Percentiles rank a stretch among this genome's conserved stretches.
Evolutionary conservation across 2,888 invertebrate genomes (phyloP).

Genomic region (Latheticus oryzae): DNA sequence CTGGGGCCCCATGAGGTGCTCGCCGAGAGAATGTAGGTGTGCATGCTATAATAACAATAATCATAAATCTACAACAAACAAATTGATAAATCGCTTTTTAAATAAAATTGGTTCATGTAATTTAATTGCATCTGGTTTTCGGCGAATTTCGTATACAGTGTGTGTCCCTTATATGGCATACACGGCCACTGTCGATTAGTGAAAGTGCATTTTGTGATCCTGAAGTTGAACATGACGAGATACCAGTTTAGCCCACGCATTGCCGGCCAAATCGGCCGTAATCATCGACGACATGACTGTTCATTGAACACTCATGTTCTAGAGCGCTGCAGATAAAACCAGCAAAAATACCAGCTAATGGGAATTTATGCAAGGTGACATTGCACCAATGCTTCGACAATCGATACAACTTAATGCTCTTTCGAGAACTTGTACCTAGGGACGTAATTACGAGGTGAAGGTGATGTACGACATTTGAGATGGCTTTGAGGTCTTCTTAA

Average conservation of each 20-base stretch:
- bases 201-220: conserved; percentile 35
- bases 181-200: conserved; percentile 30
- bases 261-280: conserved; percentile 55
- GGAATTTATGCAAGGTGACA: conserved; percentile 60
- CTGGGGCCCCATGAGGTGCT: conserved; percentile 41
- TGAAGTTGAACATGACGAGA: conserved; percentile 28
- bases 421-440: conserved; percentile 35
- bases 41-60: conserved; percentile 46
- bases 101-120: conserved; percentile 47
- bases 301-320: conserved; percentile 63
- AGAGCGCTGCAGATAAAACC: conserved; percentile 58
- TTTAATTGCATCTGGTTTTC: conserved; percentile 20
- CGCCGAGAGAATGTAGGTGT: conserved; percentile 44
- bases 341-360: conserved; percentile 61
- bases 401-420: conserved; percentile 57
- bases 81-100: conserved; percentile 45
- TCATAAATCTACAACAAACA: conserved; percentile 47
- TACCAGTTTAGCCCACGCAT: conserved; percentile 58
- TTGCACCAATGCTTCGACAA: conserved; percentile 46
- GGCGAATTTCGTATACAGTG: conserved; percentile 19
- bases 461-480: conserved; percentile 30
- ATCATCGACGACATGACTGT: conserved; percentile 61
- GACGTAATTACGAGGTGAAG: conserved; percentile 33
- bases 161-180: conserved; percentile 7
- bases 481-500: conserved; percentile 24